Percentiles rank a stretch among this genome's conserved stretches.
phyloP scores from a whole-genome alignment of 2,797 vertebrate genomes.

The Cyclura pinguis region DNA sequence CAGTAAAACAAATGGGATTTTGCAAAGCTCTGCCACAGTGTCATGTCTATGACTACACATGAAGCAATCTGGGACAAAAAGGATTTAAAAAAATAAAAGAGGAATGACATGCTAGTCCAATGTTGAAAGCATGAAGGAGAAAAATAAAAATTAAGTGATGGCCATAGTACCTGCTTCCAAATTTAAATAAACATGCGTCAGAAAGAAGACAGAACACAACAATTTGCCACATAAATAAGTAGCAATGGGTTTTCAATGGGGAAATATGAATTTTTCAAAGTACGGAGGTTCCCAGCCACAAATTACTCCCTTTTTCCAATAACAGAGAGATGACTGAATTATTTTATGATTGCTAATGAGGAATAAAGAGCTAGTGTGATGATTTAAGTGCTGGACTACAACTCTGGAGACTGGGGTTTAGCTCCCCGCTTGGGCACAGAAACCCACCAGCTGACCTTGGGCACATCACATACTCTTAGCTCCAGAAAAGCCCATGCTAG shows the following conservation, averaged over 20 bases:
- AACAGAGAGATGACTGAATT: background rate
- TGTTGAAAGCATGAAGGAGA: background rate
- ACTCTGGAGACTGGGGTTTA: no score
- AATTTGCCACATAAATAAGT: background rate
- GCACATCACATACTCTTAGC: no score
- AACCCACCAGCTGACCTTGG: no score
- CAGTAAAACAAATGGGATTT: background rate
- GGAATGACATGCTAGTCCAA: background rate
- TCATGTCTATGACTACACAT: background rate
- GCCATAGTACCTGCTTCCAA: background rate
- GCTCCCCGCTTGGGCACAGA: no score
- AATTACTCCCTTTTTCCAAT: background rate
- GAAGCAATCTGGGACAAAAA: background rate
- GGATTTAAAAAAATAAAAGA: no score
- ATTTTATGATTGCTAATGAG: background rate
- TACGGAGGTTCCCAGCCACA: background rate
- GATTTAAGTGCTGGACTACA: no score
- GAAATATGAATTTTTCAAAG: background rate
- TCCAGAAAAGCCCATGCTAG: no score
- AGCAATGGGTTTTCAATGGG: background rate
- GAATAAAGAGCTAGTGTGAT: background rate
- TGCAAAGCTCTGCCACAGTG: background rate
- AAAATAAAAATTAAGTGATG: background rate
- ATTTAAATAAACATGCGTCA: background rate
- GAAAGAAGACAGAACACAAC: background rate